These are phyloP conservation scores for Napeogenes sylphis DNA, from an alignment of 2,888 invertebrate genomes.

Conservation along the genomic window DNA sequence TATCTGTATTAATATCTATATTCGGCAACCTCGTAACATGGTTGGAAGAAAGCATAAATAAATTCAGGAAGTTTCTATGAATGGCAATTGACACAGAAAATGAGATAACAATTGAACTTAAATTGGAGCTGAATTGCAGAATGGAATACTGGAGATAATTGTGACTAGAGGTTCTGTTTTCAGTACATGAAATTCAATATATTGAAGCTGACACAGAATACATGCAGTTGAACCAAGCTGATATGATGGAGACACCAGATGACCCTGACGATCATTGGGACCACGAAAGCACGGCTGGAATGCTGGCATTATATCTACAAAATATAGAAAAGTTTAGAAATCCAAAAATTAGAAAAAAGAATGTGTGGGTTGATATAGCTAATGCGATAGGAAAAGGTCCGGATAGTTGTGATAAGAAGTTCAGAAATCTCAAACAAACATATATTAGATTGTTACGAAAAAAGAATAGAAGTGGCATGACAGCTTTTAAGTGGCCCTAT, in stretches of 20 bases:
- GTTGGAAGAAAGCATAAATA: conserved; percentile 7
- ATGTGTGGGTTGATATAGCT: conserved; percentile 64
- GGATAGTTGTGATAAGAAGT: conserved; percentile 68
- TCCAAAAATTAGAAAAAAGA: conserved; percentile 68
- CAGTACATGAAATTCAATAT: conserved; percentile 53
- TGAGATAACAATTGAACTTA: conserved; percentile 6
- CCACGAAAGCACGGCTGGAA: conserved; percentile 48
- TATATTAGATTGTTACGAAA: conserved; percentile 64
- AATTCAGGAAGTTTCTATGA: conserved; percentile 26
- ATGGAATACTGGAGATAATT: conserved; percentile 26
- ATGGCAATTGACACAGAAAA: conserved; percentile 20
- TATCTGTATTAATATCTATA: too few species aligned
- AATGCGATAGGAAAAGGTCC: conserved; percentile 59
- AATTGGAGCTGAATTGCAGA: conserved; percentile 14
- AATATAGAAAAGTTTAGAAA: conserved; percentile 65
- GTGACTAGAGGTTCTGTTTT: conserved; percentile 43
- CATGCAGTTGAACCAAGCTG: conserved; percentile 52
- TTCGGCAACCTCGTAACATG: neutral
- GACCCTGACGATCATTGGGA: conserved; percentile 69
- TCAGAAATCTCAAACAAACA: conserved; percentile 67
- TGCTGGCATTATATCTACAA: conserved; percentile 59
- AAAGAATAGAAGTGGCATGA: conserved; percentile 50
- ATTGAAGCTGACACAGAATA: conserved; percentile 53
- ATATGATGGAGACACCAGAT: conserved; percentile 51
- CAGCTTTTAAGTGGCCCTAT: conserved; percentile 67